Conservation (phyloP, 2,797 vertebrate genomes). For the Decapterus maruadsi region DNA sequence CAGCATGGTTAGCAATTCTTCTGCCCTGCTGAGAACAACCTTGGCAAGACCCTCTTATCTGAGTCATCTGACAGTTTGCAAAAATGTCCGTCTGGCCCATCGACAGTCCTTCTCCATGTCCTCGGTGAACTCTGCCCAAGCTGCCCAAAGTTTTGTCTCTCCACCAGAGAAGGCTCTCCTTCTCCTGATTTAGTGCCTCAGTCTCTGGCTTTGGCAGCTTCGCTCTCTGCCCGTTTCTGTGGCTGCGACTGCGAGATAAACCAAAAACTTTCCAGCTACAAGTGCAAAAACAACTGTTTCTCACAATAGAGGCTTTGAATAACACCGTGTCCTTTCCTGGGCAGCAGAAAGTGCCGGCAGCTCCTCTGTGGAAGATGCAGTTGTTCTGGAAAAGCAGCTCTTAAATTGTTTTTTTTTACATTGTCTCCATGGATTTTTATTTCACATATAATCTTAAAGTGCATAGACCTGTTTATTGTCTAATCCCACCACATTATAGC, state of each 20-base stretch:
- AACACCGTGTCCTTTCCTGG: background rate
- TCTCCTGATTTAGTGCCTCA: background rate
- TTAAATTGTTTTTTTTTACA: background rate
- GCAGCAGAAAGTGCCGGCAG: background rate
- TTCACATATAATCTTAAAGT: background rate
- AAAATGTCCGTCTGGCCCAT: constrained; percentile 29
- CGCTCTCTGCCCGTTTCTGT: background rate
- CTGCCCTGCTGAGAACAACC: constrained; percentile 32
- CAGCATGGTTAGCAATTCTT: constrained; percentile 14
- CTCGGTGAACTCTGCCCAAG: constrained; percentile 9
- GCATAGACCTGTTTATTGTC: too few species aligned
- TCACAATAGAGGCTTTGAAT: background rate
- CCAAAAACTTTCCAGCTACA: background rate
- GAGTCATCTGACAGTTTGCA: constrained; percentile 45
- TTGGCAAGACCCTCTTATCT: constrained; percentile 16
- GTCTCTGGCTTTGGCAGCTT: background rate
- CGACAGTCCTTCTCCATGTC: constrained; percentile 7
- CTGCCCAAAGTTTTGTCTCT: constrained; percentile 8
- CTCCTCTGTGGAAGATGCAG: background rate
- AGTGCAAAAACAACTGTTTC: background rate
- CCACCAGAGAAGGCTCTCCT: background rate
- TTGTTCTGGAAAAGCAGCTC: background rate
- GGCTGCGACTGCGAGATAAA: background rate
- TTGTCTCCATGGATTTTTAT: background rate
- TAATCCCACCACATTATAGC: background rate